These are phyloP conservation scores for Drosophila affinis DNA, from an alignment of 2,888 invertebrate species.

Conservation along the genomic window DNA sequence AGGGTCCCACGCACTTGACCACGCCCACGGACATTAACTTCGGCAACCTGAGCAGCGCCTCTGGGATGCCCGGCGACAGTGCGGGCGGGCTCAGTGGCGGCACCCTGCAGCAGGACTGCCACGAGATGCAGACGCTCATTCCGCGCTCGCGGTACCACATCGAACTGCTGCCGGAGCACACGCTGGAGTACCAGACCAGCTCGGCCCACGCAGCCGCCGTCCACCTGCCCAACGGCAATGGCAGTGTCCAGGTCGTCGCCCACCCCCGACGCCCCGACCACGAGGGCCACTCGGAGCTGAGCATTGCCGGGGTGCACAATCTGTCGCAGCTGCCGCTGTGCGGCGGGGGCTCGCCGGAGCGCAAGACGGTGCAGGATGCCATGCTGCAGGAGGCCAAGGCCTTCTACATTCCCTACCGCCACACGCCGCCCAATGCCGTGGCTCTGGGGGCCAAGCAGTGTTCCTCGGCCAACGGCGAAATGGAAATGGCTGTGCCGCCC, in stretches of 20 bases:
- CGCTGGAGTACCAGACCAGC: constrained; percentile 75
- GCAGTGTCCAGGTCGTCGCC: constrained; percentile 53
- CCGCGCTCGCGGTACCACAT: constrained; percentile 77
- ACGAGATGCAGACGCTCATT: constrained; percentile 84
- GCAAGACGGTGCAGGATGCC: constrained; percentile 57
- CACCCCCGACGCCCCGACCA: constrained; percentile 48
- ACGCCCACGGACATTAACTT: constrained; percentile 82
- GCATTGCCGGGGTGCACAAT: constrained; percentile 74
- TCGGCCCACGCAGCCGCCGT: constrained; percentile 54
- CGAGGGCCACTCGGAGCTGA: constrained; percentile 52
- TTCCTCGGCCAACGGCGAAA: constrained; percentile 71
- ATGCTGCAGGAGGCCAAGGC: constrained; percentile 70
- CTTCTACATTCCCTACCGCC: constrained; percentile 78
- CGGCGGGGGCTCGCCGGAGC: constrained; percentile 68
- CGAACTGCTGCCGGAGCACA: constrained; percentile 71
- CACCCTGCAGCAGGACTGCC: constrained; percentile 81
- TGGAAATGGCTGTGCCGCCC: constrained; percentile 67
- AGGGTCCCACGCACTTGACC: constrained; percentile 78
- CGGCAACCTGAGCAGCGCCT: constrained; percentile 78
- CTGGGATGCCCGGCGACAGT: constrained; percentile 79
- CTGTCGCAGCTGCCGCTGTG: constrained; percentile 78
- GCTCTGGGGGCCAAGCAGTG: constrained; percentile 70
- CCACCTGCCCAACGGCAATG: constrained; percentile 78
- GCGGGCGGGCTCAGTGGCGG: constrained; percentile 80
- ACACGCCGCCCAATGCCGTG: constrained; percentile 72